Percentiles rank a stretch among this genome's conserved stretches.
Evolutionary conservation across 2,797 vertebrate species (phyloP).

Genomic region (Eidolon dupreanum): DNA sequence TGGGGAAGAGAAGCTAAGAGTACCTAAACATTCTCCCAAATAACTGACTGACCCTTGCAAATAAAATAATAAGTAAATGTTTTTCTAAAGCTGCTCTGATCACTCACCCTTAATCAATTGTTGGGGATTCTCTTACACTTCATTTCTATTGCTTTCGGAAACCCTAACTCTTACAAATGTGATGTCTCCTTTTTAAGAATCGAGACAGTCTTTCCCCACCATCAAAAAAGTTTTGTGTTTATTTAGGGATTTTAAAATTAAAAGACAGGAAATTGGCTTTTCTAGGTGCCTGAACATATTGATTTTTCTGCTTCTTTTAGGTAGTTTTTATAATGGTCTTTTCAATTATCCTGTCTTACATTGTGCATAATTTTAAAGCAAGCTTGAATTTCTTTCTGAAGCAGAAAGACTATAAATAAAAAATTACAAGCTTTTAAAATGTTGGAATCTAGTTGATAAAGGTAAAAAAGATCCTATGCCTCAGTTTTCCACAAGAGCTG

Average conservation of each 20-base stretch:
- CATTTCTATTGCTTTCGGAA: background rate
- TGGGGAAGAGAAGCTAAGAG: background rate
- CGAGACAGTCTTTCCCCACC: background rate
- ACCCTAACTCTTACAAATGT: background rate
- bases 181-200: conserved; percentile 38
- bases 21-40: background rate
- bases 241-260: background rate
- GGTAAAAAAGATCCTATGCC: background rate
- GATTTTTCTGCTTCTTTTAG: conserved; percentile 15
- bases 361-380: conserved; percentile 33
- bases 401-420: conserved; percentile 4
- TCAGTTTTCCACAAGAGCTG: background rate
- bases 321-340: background rate
- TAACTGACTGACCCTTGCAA: background rate
- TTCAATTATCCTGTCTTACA: conserved; percentile 12
- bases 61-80: background rate
- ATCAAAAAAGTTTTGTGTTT: background rate
- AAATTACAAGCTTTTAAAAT: background rate
- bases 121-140: background rate
- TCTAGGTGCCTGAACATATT: background rate
- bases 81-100: conserved; percentile 11
- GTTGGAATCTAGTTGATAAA: background rate
- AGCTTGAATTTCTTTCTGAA: conserved; percentile 42
- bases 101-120: background rate
- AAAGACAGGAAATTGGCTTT: conserved; percentile 18